Evolutionary conservation across 2,888 invertebrate genomes (phyloP).

Genomic region (Phymatocera aterrima): DNA sequence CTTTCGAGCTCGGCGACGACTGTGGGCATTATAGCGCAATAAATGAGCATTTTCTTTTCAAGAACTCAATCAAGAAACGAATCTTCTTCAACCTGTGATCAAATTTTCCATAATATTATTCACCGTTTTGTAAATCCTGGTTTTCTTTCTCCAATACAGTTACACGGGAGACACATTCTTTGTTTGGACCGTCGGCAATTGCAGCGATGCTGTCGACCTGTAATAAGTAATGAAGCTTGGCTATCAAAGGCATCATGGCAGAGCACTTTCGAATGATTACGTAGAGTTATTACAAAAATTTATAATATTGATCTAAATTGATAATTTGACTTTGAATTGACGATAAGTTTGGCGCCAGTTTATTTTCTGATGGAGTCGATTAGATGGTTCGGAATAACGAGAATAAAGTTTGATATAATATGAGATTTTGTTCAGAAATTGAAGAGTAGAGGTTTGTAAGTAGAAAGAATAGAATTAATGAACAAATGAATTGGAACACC

Average conservation of each 20-base stretch:
- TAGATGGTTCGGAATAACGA: neutral
- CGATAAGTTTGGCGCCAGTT: too few species aligned
- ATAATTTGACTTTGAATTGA: neutral
- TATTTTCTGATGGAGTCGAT: neutral
- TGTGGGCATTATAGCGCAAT: too few species aligned
- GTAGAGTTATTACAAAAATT: too few species aligned
- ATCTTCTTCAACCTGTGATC: too few species aligned
- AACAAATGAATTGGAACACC: neutral
- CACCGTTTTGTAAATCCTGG: slow-evolving; percentile 73
- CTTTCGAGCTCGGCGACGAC: slow-evolving; percentile 69
- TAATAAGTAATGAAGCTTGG: slow-evolving; percentile 58
- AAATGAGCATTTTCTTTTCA: too few species aligned
- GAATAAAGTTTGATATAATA: slow-evolving; percentile 7
- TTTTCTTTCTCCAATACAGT: slow-evolving; percentile 79
- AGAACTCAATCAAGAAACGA: neutral
- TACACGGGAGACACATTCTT: slow-evolving; percentile 78
- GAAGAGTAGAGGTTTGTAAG: neutral
- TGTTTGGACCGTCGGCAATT: slow-evolving; percentile 77
- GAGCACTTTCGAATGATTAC: too few species aligned
- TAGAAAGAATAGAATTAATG: slow-evolving; percentile 6
- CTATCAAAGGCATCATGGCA: slow-evolving; percentile 11
- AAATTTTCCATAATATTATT: too few species aligned
- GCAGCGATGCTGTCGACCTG: slow-evolving; percentile 83
- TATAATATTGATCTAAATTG: too few species aligned
- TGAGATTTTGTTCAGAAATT: neutral